Evolutionary conservation across 2,888 invertebrate genomes (phyloP), one percentile per base, ranked within the genome.

Genomic region (Embidobia sp.): DNA sequence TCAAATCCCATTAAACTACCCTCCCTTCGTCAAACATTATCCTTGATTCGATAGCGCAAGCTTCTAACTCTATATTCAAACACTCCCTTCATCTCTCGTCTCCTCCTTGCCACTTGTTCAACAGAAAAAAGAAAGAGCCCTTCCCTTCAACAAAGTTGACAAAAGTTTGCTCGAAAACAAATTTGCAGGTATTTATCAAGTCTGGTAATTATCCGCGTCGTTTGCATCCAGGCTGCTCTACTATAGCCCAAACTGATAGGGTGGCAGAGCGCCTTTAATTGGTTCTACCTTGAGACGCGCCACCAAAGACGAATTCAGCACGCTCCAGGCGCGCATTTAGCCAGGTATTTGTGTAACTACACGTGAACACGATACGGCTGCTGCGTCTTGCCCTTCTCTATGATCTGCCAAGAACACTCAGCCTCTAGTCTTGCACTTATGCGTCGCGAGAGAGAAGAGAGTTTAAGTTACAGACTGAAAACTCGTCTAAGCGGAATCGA

Each of bases 191-290:
- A 72, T 77, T 77, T 72, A 61, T 72, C 77, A 72, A 72, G 66
- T 48, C 66, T 53, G 18, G 70, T 48, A 77, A 77, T 77, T 77
- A 72, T 55, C 31, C 49, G 29, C 53, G 13, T 29, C 64, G 59
- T 46, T 66, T 66, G 22, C 66, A 37, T 46, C 29, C 27, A 10
- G 35, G 1, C 19, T 16, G 15, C n/a, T 33, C 51, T 27, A 59
- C 22, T 74, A 59, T 59, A 66, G 44, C 29, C 15, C 59, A 31
- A 37, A 55, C 44, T 19, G 51, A 59, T 31, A 51, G 76, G 64
- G 66, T 74, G 79, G 76, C 79, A 81, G 83, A 83, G 83, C 79
- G 81, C 79, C 82, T 83, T 84, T 86, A 86, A 86, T 86, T 86
- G 86, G 85, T 83, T 82, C 80, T 83, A 83, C 84, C 83, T 77